These are phyloP conservation scores for Adineta ricciae DNA, from an alignment of 2,888 invertebrate species.

Conservation along the genomic window DNA sequence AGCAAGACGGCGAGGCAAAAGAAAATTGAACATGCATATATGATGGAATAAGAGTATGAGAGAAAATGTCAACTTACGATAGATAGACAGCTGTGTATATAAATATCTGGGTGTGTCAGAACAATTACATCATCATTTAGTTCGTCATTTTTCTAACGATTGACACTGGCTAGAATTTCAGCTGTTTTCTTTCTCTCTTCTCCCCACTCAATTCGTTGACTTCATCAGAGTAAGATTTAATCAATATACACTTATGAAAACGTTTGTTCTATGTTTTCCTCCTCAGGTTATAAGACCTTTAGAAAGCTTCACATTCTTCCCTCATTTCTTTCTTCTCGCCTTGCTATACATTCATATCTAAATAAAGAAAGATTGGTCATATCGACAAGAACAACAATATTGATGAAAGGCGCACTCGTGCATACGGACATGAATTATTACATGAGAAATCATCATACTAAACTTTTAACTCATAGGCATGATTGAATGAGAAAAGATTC, in stretches of 20 bases:
- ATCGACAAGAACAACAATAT: not conserved
- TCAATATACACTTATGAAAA: not conserved
- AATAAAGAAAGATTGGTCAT: not conserved
- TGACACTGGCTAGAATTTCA: not conserved
- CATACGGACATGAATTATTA: not conserved
- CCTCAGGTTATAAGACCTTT: not conserved
- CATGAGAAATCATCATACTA: not conserved
- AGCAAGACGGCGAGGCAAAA: not conserved
- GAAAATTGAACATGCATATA: not conserved
- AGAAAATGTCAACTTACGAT: not conserved
- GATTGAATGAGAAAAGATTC: not conserved
- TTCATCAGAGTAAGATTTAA: not conserved
- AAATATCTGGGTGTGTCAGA: not conserved
- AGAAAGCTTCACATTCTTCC: not conserved
- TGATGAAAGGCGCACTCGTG: not conserved
- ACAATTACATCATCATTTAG: constrained; percentile 5
- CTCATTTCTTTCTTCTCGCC: not conserved
- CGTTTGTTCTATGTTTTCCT: not conserved
- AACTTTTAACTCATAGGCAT: not conserved
- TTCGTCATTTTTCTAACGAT: not conserved
- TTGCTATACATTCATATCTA: not conserved
- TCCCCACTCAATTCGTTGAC: not conserved
- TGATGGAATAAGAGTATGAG: not conserved
- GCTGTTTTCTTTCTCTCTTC: not conserved
- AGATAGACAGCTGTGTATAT: constrained; percentile 3